phyloP scores from a whole-genome alignment of 2,797 vertebrate species.

The Schizopygopsis pylzovi region DNA sequence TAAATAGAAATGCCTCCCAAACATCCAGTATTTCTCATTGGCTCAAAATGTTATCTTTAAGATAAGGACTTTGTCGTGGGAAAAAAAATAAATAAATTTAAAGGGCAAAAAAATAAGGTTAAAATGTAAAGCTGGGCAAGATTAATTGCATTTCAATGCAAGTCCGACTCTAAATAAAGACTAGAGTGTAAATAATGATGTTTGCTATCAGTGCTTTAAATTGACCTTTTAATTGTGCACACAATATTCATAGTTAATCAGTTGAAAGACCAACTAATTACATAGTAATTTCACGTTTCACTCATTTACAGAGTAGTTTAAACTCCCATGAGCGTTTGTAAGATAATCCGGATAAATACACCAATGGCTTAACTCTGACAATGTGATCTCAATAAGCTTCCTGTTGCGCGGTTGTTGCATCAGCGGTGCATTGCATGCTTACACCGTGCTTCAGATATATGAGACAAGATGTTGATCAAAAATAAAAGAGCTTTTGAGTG shows the following conservation, averaged over 20 bases:
- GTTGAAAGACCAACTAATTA: not conserved
- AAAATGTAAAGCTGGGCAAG: not conserved
- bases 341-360: slow-evolving; percentile 38
- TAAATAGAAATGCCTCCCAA: not conserved
- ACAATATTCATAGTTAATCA: slow-evolving; percentile 18
- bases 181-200: not conserved
- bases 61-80: not conserved
- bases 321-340: slow-evolving; percentile 15
- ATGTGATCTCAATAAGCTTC: slow-evolving; percentile 29
- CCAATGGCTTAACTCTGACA: slow-evolving; percentile 32
- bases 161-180: not conserved
- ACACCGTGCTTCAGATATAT: slow-evolving; percentile 38
- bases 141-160: not conserved
- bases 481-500: slow-evolving; percentile 55
- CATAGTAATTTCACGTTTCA: slow-evolving; percentile 3
- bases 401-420: slow-evolving; percentile 59
- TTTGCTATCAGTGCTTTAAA: not conserved
- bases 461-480: slow-evolving; percentile 60
- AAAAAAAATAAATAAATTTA: not conserved
- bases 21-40: not conserved
- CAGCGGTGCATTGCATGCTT: slow-evolving; percentile 40
- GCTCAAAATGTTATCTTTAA: not conserved
- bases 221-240: not conserved
- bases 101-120: not conserved
- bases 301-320: slow-evolving; percentile 27